Evolutionary conservation across 2,797 vertebrate genomes (phyloP), one percentile per base, ranked within the genome.

Genomic region (Haliaeetus albicilla): DNA sequence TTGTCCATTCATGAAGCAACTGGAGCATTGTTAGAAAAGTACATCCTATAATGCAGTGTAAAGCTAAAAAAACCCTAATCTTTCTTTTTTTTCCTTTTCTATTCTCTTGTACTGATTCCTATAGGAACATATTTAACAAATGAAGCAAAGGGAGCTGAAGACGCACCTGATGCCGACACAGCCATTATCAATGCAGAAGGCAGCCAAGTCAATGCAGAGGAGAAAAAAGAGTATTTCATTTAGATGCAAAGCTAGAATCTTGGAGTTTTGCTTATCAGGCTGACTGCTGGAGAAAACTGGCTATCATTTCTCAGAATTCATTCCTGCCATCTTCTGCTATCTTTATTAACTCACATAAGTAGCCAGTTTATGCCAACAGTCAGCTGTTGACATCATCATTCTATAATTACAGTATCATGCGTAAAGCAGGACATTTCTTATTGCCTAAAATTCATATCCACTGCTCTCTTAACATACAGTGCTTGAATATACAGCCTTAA

Each of bases 151-250:
- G 99, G 99, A 98, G 99, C 99, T 61, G 99, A 99, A 98, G 99
- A 99, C 89, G 99, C 99, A 94, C 99, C 99, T 13, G 99, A 99
- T 87, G 99, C 99, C n/a, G 99, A 99, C 98, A 99, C 99, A 88
- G 99, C 99, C 98, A 99, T 99, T 98, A 99, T 99, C 98, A 99
- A 99, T 96, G 99, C 99, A 86, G 99, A 99, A 98, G 99, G 99
- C 97, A 99, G 99, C 98, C 99, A 99, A 97, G 99, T 99, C 98
- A 99, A 99, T 85, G 99, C 99, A 93, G 99, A 99, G 97, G 99
- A 99, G 98, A 99, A 99, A 98, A 99, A 99, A 97, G 99, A 99
- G 98, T 99, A 99, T 98, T 99, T 99, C 98, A 99, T 99, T 99
- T 99, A 99, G 98, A 98, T 98, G 98, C 98, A 98, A 97, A 98